Percentiles rank a stretch among this genome's conserved stretches.
phyloP scores from a whole-genome alignment of 1,140 invertebrate genomes.

The Luehdorfia chinensis region DNA sequence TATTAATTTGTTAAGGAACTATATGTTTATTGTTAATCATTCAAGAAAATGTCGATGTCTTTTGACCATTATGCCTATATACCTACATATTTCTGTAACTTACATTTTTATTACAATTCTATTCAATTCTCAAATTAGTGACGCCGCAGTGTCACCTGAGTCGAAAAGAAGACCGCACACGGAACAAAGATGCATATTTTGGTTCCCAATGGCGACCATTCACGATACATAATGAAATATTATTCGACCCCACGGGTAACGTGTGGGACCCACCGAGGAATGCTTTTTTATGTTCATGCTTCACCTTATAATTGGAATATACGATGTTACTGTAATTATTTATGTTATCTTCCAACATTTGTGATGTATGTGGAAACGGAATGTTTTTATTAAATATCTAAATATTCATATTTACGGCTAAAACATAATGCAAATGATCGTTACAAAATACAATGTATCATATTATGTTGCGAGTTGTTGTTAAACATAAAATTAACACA shows the following conservation, averaged over 20 bases:
- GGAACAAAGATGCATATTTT: conserved; percentile 61
- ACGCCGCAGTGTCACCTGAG: conserved; percentile 64
- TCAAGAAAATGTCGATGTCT: too few relatives aligned
- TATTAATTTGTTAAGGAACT: too few relatives aligned
- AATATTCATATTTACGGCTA: too few relatives aligned
- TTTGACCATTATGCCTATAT: too few relatives aligned
- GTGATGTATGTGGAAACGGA: conserved; percentile 15
- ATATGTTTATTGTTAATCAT: too few relatives aligned
- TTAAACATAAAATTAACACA: too few relatives aligned
- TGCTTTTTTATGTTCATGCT: conserved; percentile 46
- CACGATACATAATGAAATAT: conserved; percentile 64
- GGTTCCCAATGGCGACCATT: conserved; percentile 53
- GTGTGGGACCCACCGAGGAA: conserved; percentile 36
- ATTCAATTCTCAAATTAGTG: conserved; percentile 57
- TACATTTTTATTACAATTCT: not conserved
- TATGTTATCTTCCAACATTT: conserved; percentile 30
- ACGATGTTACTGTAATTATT: conserved; percentile 55
- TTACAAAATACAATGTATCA: too few relatives aligned
- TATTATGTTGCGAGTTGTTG: too few relatives aligned
- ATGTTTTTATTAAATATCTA: not conserved
- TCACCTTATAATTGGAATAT: conserved; percentile 56
- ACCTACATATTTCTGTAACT: not conserved
- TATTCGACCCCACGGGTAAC: conserved; percentile 56
- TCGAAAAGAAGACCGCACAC: conserved; percentile 60
- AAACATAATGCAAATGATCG: too few relatives aligned